Conservation (phyloP, 2,113 vertebrate species). For the Trachemys scripta region DNA sequence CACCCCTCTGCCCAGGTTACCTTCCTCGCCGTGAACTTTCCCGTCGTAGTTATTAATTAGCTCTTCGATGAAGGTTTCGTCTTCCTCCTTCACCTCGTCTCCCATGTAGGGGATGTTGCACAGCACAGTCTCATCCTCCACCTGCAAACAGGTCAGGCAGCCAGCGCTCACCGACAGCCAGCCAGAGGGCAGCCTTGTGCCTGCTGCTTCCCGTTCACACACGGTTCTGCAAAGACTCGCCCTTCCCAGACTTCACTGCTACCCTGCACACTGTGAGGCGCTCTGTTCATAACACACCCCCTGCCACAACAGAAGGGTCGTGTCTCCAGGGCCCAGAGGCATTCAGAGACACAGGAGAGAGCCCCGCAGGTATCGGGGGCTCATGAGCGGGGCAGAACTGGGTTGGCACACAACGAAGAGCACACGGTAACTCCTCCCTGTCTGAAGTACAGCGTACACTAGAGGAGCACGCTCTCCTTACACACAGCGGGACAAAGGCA, state of each 20-base stretch:
- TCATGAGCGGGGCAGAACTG: not conserved
- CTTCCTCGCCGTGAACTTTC: slow-evolving; percentile 96
- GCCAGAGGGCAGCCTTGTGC: not conserved
- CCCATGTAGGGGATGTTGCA: slow-evolving; percentile 99
- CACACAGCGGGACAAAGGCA: not conserved
- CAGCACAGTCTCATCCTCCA: slow-evolving; percentile 97
- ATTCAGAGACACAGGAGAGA: not conserved
- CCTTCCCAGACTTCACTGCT: not conserved
- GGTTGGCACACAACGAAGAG: not conserved
- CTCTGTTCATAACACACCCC: too few relatives aligned
- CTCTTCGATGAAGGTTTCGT: slow-evolving; percentile 97
- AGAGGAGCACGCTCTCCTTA: rapidly evolving
- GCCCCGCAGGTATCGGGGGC: not conserved
- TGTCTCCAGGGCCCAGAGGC: not conserved
- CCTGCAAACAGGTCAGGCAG: slow-evolving; percentile 80
- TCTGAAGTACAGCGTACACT: not conserved
- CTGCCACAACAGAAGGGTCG: not conserved
- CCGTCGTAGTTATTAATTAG: slow-evolving; percentile 99
- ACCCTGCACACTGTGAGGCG: not conserved
- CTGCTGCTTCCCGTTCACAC: not conserved
- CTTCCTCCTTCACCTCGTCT: slow-evolving; percentile 96
- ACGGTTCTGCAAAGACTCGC: not conserved
- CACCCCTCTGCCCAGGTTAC: slow-evolving; percentile 66
- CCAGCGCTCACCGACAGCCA: rapidly evolving
- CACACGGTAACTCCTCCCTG: rapidly evolving